These are phyloP conservation scores for Eristalinus sepulchralis DNA, from an alignment of 2,888 invertebrate genomes.

Conservation along the genomic window DNA sequence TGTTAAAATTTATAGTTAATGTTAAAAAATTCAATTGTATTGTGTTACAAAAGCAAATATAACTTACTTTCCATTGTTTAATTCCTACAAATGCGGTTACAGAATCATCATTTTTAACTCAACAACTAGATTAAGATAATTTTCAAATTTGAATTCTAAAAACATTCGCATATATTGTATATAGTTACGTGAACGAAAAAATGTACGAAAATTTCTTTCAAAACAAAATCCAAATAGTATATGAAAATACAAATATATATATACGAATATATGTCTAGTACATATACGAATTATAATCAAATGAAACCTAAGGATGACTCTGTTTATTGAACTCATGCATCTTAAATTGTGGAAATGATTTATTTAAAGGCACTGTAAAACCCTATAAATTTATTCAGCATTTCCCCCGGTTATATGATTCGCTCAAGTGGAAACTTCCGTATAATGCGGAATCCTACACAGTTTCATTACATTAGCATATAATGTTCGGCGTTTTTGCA, in stretches of 20 bases:
- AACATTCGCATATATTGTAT: slow-evolving; percentile 34
- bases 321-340: slow-evolving; percentile 14
- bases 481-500: slow-evolving; percentile 8
- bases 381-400: slow-evolving; percentile 33
- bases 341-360: slow-evolving; percentile 37
- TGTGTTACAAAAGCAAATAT: slow-evolving; percentile 28
- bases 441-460: slow-evolving; percentile 32
- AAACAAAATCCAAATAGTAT: no score
- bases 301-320: slow-evolving; percentile 10
- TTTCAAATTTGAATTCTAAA: slow-evolving; percentile 20
- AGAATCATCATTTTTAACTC: slow-evolving; percentile 9
- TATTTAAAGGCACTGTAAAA: slow-evolving; percentile 42
- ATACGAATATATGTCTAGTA: not conserved
- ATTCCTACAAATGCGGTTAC: slow-evolving; percentile 18
- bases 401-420: slow-evolving; percentile 33
- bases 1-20: slow-evolving; percentile 56
- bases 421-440: slow-evolving; percentile 39
- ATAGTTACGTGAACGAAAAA: slow-evolving; percentile 51
- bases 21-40: slow-evolving; percentile 20
- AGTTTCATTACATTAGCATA: slow-evolving; percentile 49
- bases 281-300: slow-evolving; percentile 42
- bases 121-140: not conserved
- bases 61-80: slow-evolving; percentile 16
- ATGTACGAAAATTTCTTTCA: slow-evolving; percentile 27
- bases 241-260: slow-evolving; percentile 2